Base-by-base conservation (phyloP, 2,797 vertebrate species). In the Acipenser transmontanus region DNA sequence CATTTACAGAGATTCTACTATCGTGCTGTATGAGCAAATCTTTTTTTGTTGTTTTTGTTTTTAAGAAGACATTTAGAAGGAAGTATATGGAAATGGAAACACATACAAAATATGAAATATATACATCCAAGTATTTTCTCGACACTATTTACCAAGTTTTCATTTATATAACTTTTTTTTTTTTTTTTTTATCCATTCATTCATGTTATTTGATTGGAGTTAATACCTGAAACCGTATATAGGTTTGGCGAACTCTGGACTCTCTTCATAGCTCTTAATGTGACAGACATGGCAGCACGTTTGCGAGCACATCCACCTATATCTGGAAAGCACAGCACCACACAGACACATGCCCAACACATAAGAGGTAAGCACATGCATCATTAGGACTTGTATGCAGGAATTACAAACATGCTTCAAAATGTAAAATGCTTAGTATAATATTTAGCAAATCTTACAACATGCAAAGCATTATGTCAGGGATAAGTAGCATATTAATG, bases 211-310 rank as follows among this genome's bases (percentile, higher is more conserved):
- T 34, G 66, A 61, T 49, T 8, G 34, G 57, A 72, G 49, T 66
- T 76, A 87, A 87, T 93, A 93, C 92, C 92, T 93, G 89, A 87
- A 82, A 93, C 86, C 92, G 94, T 77, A 75, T 77, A 91, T 59
- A 98, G 93, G 89, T 96, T 97, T 85, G 96, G 96, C 84, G 93
- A 94, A 88, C 95, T 98, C 83, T 98, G 95, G 85, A 97, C 95
- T 84, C 95, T 95, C 95, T 98, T 97, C 94, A 96, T 92, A 80
- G 95, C 92, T 83, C 93, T 93, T 89, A 98, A 89, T 75, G 86
- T 91, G 77, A 98, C 89, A 84, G 93, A 96, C 92, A 98, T 90
- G 79, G 93, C 92, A 66, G 92, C 87, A 67, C 89, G 92, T 87
- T 95, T 95, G 91, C 90, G 88, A 91, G 88, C 82, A 81, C 75